Base-by-base conservation (phyloP, 2,888 invertebrate genomes). In the Rhagium mordax region DNA sequence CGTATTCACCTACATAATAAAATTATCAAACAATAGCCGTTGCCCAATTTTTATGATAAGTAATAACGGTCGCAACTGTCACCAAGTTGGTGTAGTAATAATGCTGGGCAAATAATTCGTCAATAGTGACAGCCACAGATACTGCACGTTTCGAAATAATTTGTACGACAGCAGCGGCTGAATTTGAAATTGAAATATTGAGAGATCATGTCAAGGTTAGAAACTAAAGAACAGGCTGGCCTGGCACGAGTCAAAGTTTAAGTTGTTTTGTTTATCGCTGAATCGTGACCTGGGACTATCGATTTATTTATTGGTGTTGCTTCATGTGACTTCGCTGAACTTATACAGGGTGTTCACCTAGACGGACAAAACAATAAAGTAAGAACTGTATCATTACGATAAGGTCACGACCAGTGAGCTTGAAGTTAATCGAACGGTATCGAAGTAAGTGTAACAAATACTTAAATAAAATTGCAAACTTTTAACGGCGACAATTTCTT, bases 131-230 rank as follows among this genome's bases (percentile, higher is more conserved):
- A 20, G 51, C 4, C 29, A 29, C 13, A 13, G 33, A 13, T 33
- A 33, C 33, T 33, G 13, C 41, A 57, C 15, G 27, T 27, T 24
- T 27, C 10, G 18, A 13, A n/a, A 57, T 57, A 57, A 7, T 57
- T 57, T 27, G 27, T 57, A 16, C 33, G 33, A 59, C 59, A 29
- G 13, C 18, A 33, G 13, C 18, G 18, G 16, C 59, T 59, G 59
- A 29, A 59, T 59, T 59, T 33, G 16, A 59, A 59, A 59, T 29
- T 59, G 33, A 18, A 59, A 59, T 59, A 33, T 33, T 33, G 18
- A 59, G 59, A 59, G 59, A 59, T 33, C 18, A 18, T 59, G 59
- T 59, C 59, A 59, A 59, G 59, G 59, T 59, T 59, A 59, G 8
- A 59, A n/a, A 10, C 5, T 57, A 57, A 27, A 27, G 27, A 53